Conservation (phyloP, 2,113 vertebrate species). For the Albula glossodonta region DNA sequence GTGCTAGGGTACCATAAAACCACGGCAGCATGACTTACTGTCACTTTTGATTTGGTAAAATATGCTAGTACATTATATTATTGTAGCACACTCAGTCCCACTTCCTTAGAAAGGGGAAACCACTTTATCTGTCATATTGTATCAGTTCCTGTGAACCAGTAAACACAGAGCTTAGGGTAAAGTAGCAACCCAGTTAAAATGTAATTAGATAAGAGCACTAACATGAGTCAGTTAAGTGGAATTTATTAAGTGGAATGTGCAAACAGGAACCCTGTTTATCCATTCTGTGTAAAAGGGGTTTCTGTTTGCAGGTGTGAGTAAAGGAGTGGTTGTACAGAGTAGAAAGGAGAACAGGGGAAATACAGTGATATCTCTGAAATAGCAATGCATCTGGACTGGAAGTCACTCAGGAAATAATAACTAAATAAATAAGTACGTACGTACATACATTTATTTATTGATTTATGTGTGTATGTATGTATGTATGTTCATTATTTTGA, state of each 20-base stretch:
- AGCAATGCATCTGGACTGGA: too few relatives aligned
- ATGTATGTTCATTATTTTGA: neutral
- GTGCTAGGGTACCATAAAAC: neutral
- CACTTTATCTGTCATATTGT: neutral
- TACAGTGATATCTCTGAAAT: too few relatives aligned
- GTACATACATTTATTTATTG: too few relatives aligned
- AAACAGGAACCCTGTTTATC: too few relatives aligned
- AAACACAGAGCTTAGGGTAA: neutral
- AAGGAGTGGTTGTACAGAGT: too few relatives aligned
- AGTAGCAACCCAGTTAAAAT: neutral
- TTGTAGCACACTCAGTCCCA: neutral
- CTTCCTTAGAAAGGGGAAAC: conserved; percentile 4
- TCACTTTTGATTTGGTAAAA: neutral
- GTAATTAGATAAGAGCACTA: neutral
- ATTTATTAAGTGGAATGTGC: neutral
- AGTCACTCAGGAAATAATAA: too few relatives aligned
- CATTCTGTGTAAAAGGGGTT: neutral
- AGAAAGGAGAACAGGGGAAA: too few relatives aligned
- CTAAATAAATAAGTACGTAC: too few relatives aligned
- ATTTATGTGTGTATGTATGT: too few relatives aligned
- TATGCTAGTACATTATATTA: neutral
- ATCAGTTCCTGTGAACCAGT: neutral
- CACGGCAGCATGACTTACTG: neutral
- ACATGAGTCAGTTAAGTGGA: neutral
- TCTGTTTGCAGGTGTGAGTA: neutral